Evolutionary conservation across 2,113 vertebrate genomes (phyloP), one percentile per base, ranked within the genome.

Genomic region (Hoplias malabaricus): DNA sequence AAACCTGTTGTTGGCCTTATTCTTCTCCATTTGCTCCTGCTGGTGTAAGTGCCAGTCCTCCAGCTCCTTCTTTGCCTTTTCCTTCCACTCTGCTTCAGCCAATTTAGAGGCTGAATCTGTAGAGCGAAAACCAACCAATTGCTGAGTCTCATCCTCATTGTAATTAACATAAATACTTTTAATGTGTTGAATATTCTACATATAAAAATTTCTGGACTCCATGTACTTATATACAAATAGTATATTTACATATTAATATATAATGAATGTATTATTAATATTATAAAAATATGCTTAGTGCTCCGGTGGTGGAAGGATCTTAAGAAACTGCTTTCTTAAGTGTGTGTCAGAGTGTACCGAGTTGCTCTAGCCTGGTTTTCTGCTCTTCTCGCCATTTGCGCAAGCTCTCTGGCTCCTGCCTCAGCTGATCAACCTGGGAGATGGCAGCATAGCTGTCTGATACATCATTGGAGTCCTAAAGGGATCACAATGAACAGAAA

Each of bases 331-430:
- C n/a, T n/a, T n/a, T n/a, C n/a, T n/a, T n/a, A n/a, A n/a, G n/a
- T n/a, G 1, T 21, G 40, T 31, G 38, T 63, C 25, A 10, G 1
- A 0, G 3, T 11, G 6, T 38, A 99, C 98, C 98, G 84, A 99
- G 89, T 69, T 94, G 93, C 62, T 98, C 96, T 75, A 99, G 92
- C 63, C 96, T 94, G 53, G 87, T 75, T 88, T 93, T 97, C 91
- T 99, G 98, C 83, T 99, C 98, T 89, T 99, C 96, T 82, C 97
- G 93, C 98, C 98, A 99, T 59, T 95, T 96, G 78, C 96, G 95
- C 84, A 99, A 93, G 90, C 96, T 98, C 87, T 99, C 98, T 0
- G 98, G 98, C 77, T 99, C 98, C 87, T 98, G 96, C 12, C 95
- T 96, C 90, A 95, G 92, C 65, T 94, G 89, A 79, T 98, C 96